These are phyloP conservation scores for Eidolon dupreanum DNA, from an alignment of 2,797 vertebrate species.

Conservation along the genomic window DNA sequence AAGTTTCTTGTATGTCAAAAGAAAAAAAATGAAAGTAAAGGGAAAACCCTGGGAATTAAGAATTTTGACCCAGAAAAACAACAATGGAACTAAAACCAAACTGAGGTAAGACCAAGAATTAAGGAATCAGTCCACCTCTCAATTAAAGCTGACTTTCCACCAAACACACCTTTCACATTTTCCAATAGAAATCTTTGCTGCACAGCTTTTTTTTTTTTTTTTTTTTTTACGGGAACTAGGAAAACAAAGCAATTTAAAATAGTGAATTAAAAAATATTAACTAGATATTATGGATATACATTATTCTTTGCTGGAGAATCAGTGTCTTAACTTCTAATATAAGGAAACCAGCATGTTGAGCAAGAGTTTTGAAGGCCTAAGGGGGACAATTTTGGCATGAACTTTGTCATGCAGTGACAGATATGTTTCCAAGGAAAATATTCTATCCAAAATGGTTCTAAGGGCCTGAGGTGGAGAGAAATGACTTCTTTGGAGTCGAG, in stretches of 20 bases:
- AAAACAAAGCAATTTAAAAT: neutral
- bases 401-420: neutral
- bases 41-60: slow-evolving; percentile 25
- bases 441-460: neutral
- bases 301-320: neutral
- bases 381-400: neutral
- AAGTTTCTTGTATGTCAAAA: slow-evolving; percentile 40
- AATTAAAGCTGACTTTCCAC: neutral
- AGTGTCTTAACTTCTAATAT: neutral
- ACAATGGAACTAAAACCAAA: neutral
- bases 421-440: neutral
- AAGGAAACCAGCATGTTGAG: neutral
- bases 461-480: neutral
- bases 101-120: neutral
- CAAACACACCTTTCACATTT: neutral
- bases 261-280: neutral
- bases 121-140: neutral
- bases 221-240: neutral
- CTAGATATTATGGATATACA: neutral
- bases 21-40: neutral
- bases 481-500: fast-evolving
- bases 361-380: neutral
- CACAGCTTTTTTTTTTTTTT: neutral
- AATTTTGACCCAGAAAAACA: slow-evolving; percentile 60
- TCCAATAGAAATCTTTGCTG: neutral